phyloP scores from a whole-genome alignment of 1,140 invertebrate species.

The Metaphire vulgaris region DNA sequence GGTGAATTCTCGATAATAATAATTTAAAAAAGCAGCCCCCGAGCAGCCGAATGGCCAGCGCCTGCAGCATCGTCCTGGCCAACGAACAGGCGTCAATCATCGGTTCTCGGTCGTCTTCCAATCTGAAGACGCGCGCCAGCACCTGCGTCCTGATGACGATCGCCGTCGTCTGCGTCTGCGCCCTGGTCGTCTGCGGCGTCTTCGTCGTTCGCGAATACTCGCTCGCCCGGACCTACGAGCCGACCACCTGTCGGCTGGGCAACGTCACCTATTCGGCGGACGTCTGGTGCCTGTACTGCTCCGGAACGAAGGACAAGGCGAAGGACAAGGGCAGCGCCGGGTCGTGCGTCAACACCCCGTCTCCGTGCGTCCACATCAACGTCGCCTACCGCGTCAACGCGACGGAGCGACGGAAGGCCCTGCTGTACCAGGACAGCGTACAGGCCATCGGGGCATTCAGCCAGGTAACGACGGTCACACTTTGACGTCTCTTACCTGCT shows the following conservation, averaged over 20 bases:
- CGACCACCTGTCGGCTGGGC: constrained; percentile 16
- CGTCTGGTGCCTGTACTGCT: constrained; percentile 17
- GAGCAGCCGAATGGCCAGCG: constrained; percentile 16
- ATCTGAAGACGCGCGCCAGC: constrained; percentile 19
- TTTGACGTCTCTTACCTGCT: too few relatives aligned
- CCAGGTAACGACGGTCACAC: constrained; percentile 20
- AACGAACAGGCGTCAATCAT: constrained; percentile 14
- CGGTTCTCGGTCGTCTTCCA: background rate
- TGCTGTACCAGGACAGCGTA: constrained; percentile 15
- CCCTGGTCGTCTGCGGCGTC: constrained; percentile 29
- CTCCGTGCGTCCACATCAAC: constrained; percentile 23
- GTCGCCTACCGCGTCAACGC: constrained; percentile 16
- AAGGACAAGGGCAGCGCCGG: constrained; percentile 12
- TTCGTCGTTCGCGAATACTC: constrained; percentile 27
- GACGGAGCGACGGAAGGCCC: background rate
- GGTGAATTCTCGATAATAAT: too few relatives aligned
- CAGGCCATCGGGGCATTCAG: constrained; percentile 23
- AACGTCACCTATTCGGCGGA: constrained; percentile 27
- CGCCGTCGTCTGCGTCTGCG: constrained; percentile 17
- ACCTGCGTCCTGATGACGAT: constrained; percentile 29
- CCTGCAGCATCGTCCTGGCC: constrained; percentile 15
- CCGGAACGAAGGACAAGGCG: constrained; percentile 22
- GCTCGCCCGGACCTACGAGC: constrained; percentile 13
- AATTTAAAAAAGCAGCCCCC: too few relatives aligned
- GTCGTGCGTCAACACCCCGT: constrained; percentile 13